Conservation (phyloP, 2,888 invertebrate genomes). For the Subacronicta megacephala region DNA sequence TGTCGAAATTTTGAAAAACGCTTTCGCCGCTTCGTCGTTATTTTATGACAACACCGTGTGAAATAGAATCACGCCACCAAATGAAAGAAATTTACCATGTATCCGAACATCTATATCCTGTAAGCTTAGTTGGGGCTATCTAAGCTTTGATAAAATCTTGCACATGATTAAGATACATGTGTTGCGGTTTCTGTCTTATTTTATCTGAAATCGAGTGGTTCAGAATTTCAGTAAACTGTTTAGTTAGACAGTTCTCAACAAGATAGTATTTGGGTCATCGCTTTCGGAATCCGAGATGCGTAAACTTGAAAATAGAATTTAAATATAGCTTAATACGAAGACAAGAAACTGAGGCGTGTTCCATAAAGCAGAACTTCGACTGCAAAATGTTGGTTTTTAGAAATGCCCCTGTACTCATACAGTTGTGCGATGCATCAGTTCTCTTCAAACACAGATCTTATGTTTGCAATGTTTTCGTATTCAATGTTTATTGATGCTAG, state of each 20-base stretch:
- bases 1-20: constrained; percentile 54
- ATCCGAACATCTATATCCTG: constrained; percentile 5
- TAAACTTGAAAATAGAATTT: constrained; percentile 87
- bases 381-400: constrained; percentile 20
- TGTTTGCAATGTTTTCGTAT: constrained; percentile 59
- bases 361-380: constrained; percentile 40
- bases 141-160: constrained; percentile 19
- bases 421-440: constrained; percentile 26
- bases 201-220: constrained; percentile 37
- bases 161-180: constrained; percentile 7
- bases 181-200: constrained; percentile 20
- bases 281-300: constrained; percentile 73
- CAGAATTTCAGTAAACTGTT: constrained; percentile 70
- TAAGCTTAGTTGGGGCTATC: constrained; percentile 10
- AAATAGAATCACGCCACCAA: constrained; percentile 39
- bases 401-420: constrained; percentile 6
- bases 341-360: constrained; percentile 62
- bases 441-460: constrained; percentile 35
- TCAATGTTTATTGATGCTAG: constrained; percentile 41
- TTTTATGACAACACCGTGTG: constrained; percentile 5
- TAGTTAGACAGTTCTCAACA: constrained; percentile 70
- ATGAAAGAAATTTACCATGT: constrained; percentile 17
- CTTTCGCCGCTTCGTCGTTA: constrained; percentile 14
- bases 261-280: constrained; percentile 81
- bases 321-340: constrained; percentile 71